phyloP scores from a whole-genome alignment of 1,140 invertebrate species.

The Drosophila sp. region DNA sequence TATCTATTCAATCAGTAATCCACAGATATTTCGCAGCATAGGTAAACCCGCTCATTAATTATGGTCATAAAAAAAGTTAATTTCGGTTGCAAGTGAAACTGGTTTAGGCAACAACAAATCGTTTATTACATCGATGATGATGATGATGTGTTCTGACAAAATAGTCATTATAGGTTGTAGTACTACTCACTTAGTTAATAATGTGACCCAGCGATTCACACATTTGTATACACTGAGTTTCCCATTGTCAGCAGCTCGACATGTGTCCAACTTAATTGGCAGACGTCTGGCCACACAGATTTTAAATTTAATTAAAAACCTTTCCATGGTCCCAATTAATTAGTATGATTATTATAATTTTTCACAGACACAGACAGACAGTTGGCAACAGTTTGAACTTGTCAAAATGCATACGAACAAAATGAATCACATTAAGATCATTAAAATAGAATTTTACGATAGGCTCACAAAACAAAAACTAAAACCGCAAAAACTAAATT shows the following conservation, averaged over 20 bases:
- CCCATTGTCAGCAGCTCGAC: background rate
- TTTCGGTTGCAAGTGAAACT: conserved; percentile 29
- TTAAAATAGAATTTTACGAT: background rate
- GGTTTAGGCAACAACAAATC: conserved; percentile 29
- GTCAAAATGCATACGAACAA: conserved; percentile 5
- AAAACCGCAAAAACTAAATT: conserved; percentile 20
- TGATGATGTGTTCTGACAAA: background rate
- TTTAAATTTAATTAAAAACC: conserved; percentile 40
- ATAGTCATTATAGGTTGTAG: background rate
- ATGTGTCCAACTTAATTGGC: conserved; percentile 14
- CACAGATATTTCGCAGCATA: background rate
- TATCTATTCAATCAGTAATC: conserved; percentile 8
- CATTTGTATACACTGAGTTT: background rate
- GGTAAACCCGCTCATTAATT: conserved; percentile 1
- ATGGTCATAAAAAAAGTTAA: background rate
- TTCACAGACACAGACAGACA: background rate
- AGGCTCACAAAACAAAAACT: conserved; percentile 9
- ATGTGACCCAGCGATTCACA: background rate
- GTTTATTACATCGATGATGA: background rate
- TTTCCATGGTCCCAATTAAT: conserved; percentile 47
- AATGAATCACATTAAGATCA: conserved; percentile 30
- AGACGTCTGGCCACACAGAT: conserved; percentile 25
- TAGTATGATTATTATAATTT: conserved; percentile 54
- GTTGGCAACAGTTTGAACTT: conserved; percentile 25
- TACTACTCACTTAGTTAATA: background rate